These are phyloP conservation scores for Akabosia matsudoensis DNA, from an alignment of 1,140 invertebrate species.

Conservation along the genomic window DNA sequence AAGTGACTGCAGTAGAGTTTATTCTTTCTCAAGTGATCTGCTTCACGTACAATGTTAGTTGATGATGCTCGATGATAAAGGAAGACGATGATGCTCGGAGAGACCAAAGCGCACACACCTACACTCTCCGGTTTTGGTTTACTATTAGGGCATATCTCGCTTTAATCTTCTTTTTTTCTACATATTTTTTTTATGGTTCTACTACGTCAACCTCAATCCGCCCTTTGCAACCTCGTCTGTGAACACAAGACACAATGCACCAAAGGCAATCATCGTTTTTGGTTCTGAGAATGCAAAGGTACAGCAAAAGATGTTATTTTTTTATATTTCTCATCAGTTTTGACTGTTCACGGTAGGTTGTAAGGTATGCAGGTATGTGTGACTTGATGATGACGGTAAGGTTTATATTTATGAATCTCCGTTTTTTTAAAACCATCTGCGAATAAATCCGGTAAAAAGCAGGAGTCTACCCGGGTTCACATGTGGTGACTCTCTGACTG, in stretches of 20 bases:
- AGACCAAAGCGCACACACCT: background rate
- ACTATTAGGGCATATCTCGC: slow-evolving; percentile 24
- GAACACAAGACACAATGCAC: background rate
- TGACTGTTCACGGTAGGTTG: too few species aligned
- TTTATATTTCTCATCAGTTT: too few species aligned
- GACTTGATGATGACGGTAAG: background rate
- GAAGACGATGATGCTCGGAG: background rate
- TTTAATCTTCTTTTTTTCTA: slow-evolving; percentile 24
- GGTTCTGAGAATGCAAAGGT: background rate
- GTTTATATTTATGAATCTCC: slow-evolving; percentile 11
- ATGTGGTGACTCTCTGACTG: background rate
- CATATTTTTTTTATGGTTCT: slow-evolving; percentile 23
- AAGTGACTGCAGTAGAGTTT: background rate
- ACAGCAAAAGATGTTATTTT: too few species aligned
- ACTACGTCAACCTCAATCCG: slow-evolving; percentile 22
- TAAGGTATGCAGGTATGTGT: background rate
- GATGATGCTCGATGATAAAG: background rate
- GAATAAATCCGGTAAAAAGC: background rate
- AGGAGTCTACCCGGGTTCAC: background rate
- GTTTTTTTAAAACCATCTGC: slow-evolving; percentile 7
- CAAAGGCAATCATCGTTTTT: background rate
- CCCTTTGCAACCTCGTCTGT: background rate
- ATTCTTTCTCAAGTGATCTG: background rate
- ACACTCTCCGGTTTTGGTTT: slow-evolving; percentile 19
- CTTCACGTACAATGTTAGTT: too few species aligned